Evolutionary conservation across 2,113 vertebrate genomes (phyloP).

Genomic region (Scytalopus superciliaris): DNA sequence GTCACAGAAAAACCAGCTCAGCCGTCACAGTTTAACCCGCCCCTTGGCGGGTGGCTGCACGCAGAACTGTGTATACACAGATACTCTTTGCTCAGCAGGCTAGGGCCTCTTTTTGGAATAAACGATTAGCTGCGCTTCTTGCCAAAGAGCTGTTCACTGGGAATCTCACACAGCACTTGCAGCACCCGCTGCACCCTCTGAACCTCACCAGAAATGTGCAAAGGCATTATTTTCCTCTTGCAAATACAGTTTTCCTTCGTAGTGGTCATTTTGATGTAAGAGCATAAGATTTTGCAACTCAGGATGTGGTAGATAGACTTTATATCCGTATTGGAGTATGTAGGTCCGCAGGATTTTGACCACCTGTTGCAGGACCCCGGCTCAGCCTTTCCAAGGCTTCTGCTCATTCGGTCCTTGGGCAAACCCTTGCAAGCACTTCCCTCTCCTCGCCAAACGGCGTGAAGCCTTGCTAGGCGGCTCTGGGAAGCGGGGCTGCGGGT

Average conservation of each 20-base stretch:
- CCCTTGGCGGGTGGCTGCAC: not conserved
- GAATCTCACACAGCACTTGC: not conserved
- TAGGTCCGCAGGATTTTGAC: fast-evolving
- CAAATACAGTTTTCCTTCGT: not conserved
- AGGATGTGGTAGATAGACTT: not conserved
- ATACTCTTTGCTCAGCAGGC: not conserved
- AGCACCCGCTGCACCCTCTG: not conserved
- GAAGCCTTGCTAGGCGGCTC: not conserved
- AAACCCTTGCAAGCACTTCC: not conserved
- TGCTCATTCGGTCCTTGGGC: not conserved
- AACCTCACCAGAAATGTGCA: not conserved
- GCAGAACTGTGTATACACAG: not conserved
- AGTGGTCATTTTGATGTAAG: fast-evolving
- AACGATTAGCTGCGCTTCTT: not conserved
- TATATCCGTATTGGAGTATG: fast-evolving
- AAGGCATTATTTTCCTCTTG: not conserved
- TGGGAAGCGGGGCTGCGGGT: not conserved
- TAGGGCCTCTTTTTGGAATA: constrained; percentile 29
- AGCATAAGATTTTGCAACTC: not conserved
- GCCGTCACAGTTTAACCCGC: not conserved
- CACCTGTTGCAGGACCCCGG: not conserved
- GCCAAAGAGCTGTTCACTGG: not conserved
- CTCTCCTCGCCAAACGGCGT: fast-evolving
- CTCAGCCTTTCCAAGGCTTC: not conserved
- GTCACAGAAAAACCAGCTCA: not conserved